Evolutionary conservation across 2,888 invertebrate species (phyloP), one percentile per base, ranked within the genome.

Genomic region (Gordius sp.): DNA sequence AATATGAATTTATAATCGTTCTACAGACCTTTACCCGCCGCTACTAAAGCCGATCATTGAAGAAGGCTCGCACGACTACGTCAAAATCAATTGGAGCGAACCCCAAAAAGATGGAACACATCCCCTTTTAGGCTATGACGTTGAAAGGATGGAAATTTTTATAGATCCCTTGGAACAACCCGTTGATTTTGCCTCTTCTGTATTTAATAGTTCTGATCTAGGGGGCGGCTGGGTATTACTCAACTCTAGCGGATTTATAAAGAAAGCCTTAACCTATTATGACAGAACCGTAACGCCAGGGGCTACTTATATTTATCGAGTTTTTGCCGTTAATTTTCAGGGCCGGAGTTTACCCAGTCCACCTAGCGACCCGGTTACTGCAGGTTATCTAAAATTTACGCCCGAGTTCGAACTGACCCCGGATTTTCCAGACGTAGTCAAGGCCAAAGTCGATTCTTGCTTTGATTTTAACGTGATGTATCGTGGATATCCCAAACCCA

Each of bases 401-500:
- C 47, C 47, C 8, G 20, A 47, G 20, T 47, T 47, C 20, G 20
- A 18, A 4, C 47, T 47, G 8, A 13, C 47, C 13, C 8, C 47
- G 4, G 47, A 47, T 4, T 47, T 47, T 20, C n/a, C 47, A 13
- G 47, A 47, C 20, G 23, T 47, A 4, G 8, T 47, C 47, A 47
- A 47, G 20, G 47, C 20, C 20, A 47, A 47, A 20, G 16, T 47
- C 4, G 13, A 47, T 20, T 47, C 47, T 13, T 47, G 47, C 47
- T 47, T 47, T 20, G 47, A 47, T n/a, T 18, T 47, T 47, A 47
- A 47, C 20, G 47, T 47, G 4, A 18, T 23, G 20, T 47, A 47
- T 20, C n/a, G 4, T 47, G 23, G 16, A 13, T 13, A 47, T 20
- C 47, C 47, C 20, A 23, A 47, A 47, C 47, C 47, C 4, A 47